Conservation (phyloP, 2,888 invertebrate genomes). For the Ormyrus pomaceus region DNA sequence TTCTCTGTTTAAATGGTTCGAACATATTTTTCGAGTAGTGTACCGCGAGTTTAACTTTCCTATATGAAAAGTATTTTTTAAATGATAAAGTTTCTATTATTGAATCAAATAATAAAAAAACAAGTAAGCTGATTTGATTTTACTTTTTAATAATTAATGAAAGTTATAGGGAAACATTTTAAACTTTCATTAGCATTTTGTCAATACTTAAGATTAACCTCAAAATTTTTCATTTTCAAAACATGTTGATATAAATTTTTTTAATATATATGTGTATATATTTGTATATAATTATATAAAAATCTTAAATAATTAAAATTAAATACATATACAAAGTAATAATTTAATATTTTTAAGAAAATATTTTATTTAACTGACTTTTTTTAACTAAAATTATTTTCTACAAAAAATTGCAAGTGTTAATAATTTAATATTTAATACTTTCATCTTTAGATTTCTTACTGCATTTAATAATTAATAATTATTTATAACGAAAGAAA, state of each 20-base stretch:
- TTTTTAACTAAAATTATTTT: background rate
- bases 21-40: background rate
- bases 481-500: too few relatives aligned
- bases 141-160: too few relatives aligned
- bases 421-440: too few relatives aligned
- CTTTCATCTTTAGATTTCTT: too few relatives aligned
- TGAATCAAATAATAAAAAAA: slow-evolving; percentile 1
- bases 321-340: background rate
- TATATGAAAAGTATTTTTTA: background rate
- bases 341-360: background rate
- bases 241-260: slow-evolving; percentile 8
- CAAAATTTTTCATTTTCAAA: slow-evolving; percentile 24
- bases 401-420: too few relatives aligned
- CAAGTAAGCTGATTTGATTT: background rate
- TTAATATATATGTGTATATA: background rate
- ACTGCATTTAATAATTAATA: too few relatives aligned
- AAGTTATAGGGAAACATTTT: background rate
- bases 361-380: background rate
- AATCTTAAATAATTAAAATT: background rate
- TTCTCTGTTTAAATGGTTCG: slow-evolving; percentile 2
- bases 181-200: background rate
- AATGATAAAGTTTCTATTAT: background rate
- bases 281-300: background rate
- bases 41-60: slow-evolving; percentile 8
- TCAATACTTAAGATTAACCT: slow-evolving; percentile 21